A percentile compares a stretch with the other conserved stretches of the same genome.
phyloP scores from a whole-genome alignment of 2,888 invertebrate genomes.

The Cryptocheilus praepositus region DNA sequence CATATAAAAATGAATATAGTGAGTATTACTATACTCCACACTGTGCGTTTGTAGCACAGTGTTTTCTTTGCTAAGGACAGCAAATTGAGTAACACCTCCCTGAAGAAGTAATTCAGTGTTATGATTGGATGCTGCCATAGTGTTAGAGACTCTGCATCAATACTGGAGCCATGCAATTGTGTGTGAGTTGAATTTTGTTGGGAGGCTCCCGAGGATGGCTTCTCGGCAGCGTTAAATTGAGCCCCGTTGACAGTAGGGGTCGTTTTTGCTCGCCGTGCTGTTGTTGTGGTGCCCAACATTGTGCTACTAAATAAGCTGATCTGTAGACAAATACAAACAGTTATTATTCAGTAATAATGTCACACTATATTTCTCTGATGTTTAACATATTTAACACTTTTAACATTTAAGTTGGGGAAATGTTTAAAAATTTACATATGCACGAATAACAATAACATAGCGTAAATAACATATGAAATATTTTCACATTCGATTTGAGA shows the following conservation, averaged over 20 bases:
- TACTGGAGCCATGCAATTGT: slow-evolving; percentile 42
- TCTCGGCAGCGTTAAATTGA: slow-evolving; percentile 44
- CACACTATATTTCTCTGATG: no score
- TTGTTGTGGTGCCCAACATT: slow-evolving; percentile 65
- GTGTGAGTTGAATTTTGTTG: slow-evolving; percentile 30
- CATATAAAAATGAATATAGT: slow-evolving; percentile 65
- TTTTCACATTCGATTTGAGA: no score
- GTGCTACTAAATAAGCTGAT: slow-evolving; percentile 32
- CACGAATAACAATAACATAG: no score
- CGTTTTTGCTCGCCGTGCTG: slow-evolving; percentile 66
- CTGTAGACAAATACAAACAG: neutral
- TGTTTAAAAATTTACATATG: no score
- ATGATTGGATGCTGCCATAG: slow-evolving; percentile 71
- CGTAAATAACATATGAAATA: no score
- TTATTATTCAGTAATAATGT: no score
- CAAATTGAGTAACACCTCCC: slow-evolving; percentile 69
- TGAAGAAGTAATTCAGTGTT: slow-evolving; percentile 70
- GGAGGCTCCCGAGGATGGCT: slow-evolving; percentile 19
- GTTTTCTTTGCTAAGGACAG: slow-evolving; percentile 66
- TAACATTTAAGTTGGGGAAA: no score
- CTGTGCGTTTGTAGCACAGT: slow-evolving; percentile 65
- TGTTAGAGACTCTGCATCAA: slow-evolving; percentile 69
- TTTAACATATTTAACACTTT: no score
- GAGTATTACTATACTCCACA: slow-evolving; percentile 65
- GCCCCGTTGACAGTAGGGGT: slow-evolving; percentile 56